A percentile compares a stretch with the other conserved stretches of the same genome.
phyloP scores from a whole-genome alignment of 2,113 vertebrate species.

The Lampris incognitus region DNA sequence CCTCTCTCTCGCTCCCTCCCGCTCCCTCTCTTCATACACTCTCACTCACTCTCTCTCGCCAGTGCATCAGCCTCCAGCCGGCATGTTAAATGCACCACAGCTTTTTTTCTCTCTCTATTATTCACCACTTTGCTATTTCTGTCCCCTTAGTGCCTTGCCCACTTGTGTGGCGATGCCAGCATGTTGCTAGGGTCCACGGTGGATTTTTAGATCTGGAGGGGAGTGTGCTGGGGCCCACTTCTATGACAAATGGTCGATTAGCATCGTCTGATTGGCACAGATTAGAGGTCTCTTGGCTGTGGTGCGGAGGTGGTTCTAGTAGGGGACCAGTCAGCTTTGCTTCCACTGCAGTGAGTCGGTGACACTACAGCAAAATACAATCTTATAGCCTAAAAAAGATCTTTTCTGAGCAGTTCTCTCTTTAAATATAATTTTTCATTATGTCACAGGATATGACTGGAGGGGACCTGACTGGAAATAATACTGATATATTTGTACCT shows the following conservation, averaged over 20 bases:
- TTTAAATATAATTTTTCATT: no score
- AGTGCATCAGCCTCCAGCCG: conserved; percentile 60
- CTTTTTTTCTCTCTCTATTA: conserved; percentile 69
- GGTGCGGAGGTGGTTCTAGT: conserved; percentile 69
- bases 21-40: conserved; percentile 8
- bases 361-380: not conserved
- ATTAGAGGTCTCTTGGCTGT: conserved; percentile 70
- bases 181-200: conserved; percentile 60
- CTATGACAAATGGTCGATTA: conserved; percentile 73
- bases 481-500: no score
- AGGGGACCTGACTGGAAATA: no score
- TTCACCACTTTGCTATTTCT: conserved; percentile 77
- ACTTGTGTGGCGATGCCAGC: conserved; percentile 47
- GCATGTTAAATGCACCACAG: conserved; percentile 74
- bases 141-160: conserved; percentile 62
- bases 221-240: conserved; percentile 57
- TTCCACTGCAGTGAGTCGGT: conserved; percentile 13
- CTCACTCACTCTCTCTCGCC: conserved; percentile 41
- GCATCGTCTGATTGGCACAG: conserved; percentile 77
- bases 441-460: no score
- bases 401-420: conserved; percentile 40
- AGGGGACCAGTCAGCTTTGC: conserved; percentile 47
- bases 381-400: conserved; percentile 23
- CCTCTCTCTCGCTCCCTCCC: not conserved
- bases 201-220: conserved; percentile 54